Conservation (phyloP, 2,888 invertebrate genomes). For the Zeuzera pyrina region DNA sequence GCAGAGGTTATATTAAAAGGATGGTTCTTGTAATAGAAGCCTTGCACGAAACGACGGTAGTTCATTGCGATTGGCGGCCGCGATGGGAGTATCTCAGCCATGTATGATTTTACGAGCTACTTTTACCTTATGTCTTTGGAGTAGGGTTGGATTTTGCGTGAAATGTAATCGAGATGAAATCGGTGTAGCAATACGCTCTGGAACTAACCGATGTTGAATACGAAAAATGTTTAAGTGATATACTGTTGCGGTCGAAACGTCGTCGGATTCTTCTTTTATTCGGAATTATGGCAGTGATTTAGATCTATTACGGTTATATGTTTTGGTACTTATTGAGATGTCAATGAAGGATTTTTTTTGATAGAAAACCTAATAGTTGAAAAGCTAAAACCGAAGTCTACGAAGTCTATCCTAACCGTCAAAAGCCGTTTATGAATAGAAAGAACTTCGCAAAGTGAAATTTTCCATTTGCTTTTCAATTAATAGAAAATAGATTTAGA, state of each 20-base stretch:
- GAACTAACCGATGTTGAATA: conserved; percentile 30
- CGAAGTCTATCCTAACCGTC: too few species aligned
- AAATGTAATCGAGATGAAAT: background rate
- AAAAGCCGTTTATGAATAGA: too few species aligned
- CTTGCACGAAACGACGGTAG: conserved; percentile 21
- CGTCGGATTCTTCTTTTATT: background rate
- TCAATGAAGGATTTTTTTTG: too few species aligned
- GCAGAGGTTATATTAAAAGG: conserved; percentile 44
- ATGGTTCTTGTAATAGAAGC: conserved; percentile 35
- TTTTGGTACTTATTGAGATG: too few species aligned
- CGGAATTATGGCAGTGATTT: background rate
- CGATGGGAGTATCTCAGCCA: conserved; percentile 18
- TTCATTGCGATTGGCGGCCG: conserved; percentile 28
- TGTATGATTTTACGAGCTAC: conserved; percentile 6
- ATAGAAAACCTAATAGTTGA: too few species aligned
- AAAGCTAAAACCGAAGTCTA: too few species aligned
- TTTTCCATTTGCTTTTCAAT: too few species aligned
- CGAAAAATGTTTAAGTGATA: conserved; percentile 33
- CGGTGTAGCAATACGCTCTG: conserved; percentile 14
- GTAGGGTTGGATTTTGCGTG: conserved; percentile 7
- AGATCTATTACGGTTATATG: conserved; percentile 1
- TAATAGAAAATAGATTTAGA: too few species aligned
- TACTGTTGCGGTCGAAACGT: conserved; percentile 12
- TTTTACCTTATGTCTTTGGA: background rate
- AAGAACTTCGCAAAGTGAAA: too few species aligned